A percentile compares a stretch with the other conserved stretches of the same genome.
Evolutionary conservation across 2,113 vertebrate species (phyloP).

Genomic region (Eurypyga helias): DNA sequence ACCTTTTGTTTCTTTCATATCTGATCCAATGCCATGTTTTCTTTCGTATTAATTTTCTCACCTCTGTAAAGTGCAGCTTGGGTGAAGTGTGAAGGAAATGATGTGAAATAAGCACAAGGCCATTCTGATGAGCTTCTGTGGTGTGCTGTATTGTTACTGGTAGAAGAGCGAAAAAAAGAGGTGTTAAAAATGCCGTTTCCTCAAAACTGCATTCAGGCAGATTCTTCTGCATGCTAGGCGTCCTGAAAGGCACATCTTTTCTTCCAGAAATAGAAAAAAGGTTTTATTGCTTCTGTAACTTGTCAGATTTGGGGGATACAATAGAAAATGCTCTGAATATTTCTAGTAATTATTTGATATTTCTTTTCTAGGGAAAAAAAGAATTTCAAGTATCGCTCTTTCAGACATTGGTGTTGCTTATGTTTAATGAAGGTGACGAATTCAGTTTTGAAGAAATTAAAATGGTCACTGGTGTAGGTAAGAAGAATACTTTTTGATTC

Average conservation of each 20-base stretch:
- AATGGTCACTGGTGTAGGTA: constrained; percentile 84
- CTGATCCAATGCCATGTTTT: not conserved
- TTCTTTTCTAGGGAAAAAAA: constrained; percentile 79
- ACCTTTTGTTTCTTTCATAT: not conserved
- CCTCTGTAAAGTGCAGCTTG: not conserved
- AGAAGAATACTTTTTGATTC: not conserved
- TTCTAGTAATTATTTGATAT: not conserved
- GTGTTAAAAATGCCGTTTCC: not conserved
- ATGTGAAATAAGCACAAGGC: not conserved
- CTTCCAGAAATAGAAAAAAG: not conserved
- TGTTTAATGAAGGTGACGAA: constrained; percentile 85
- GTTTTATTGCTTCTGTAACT: not conserved
- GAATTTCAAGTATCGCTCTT: constrained; percentile 85
- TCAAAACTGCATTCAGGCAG: not conserved
- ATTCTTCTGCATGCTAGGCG: not conserved
- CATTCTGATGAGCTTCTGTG: not conserved
- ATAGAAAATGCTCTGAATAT: not conserved
- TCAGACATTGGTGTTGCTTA: constrained; percentile 84
- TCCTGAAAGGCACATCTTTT: not conserved
- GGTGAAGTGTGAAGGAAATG: not conserved
- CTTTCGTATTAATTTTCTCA: not conserved
- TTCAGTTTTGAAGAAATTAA: constrained; percentile 83
- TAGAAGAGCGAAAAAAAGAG: not conserved
- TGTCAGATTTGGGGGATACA: not conserved
- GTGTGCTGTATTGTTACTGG: not conserved